Conservation (phyloP, 2,888 invertebrate species). For the Thera obeliscata region DNA sequence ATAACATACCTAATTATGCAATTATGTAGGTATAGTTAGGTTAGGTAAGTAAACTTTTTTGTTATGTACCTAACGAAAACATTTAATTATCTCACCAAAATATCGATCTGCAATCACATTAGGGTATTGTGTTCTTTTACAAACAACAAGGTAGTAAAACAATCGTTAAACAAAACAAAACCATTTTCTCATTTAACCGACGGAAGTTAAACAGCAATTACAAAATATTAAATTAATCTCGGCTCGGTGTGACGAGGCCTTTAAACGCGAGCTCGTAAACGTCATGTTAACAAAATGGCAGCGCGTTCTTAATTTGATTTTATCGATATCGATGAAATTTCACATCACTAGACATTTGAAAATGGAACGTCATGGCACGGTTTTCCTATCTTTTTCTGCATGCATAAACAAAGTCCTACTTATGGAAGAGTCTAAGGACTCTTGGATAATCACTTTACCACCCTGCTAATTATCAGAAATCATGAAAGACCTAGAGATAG, state of each 20-base stretch:
- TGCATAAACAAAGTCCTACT: not conserved
- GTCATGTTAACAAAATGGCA: slow-evolving; percentile 62
- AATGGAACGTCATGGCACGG: too few relatives aligned
- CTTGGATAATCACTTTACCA: not conserved
- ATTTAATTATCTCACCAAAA: not conserved
- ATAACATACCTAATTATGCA: too few relatives aligned
- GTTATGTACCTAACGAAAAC: too few relatives aligned
- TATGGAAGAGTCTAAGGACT: too few relatives aligned
- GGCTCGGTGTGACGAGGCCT: slow-evolving; percentile 42
- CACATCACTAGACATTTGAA: slow-evolving; percentile 10
- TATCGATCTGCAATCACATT: slow-evolving; percentile 2
- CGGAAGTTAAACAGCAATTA: slow-evolving; percentile 69
- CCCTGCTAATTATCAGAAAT: not conserved
- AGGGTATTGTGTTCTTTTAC: slow-evolving; percentile 30
- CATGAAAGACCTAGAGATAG: not conserved
- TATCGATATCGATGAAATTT: slow-evolving; percentile 49
- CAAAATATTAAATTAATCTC: slow-evolving; percentile 70
- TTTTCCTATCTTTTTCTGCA: not conserved
- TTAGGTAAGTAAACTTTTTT: too few relatives aligned
- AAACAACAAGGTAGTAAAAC: slow-evolving; percentile 33
- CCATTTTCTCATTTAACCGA: slow-evolving; percentile 61
- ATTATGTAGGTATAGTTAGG: too few relatives aligned
- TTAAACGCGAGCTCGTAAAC: slow-evolving; percentile 57
- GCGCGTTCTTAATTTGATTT: slow-evolving; percentile 35
- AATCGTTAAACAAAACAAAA: slow-evolving; percentile 50